These are phyloP conservation scores for Ceratosolen solmsi DNA, from an alignment of 1,140 invertebrate genomes.

Conservation along the genomic window DNA sequence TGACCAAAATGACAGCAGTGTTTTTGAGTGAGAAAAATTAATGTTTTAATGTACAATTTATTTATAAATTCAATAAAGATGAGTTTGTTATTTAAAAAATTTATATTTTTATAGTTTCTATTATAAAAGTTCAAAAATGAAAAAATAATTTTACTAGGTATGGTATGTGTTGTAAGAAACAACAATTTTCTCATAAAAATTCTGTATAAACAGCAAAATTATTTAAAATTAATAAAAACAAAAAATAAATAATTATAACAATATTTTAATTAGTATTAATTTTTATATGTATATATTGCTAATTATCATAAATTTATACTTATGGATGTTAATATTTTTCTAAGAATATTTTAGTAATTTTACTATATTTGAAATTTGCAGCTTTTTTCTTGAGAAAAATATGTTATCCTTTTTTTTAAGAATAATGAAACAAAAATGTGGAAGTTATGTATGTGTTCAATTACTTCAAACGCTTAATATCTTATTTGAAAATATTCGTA, in stretches of 20 bases:
- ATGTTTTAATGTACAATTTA: neutral
- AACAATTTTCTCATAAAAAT: too few relatives aligned
- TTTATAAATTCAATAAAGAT: neutral
- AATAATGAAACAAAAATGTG: conserved; percentile 98
- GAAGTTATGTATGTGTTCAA: conserved; percentile 97
- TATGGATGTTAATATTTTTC: too few relatives aligned
- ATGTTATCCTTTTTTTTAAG: conserved; percentile 98
- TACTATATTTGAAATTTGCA: conserved; percentile 72
- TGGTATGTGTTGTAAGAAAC: too few relatives aligned
- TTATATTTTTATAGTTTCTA: neutral
- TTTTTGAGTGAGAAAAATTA: conserved; percentile 92
- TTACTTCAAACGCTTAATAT: conserved; percentile 98
- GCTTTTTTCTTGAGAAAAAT: conserved; percentile 99
- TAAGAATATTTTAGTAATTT: too few relatives aligned
- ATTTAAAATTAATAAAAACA: neutral
- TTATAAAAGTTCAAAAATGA: neutral
- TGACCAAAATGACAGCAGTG: conserved; percentile 99
- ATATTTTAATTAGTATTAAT: neutral
- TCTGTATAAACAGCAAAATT: too few relatives aligned
- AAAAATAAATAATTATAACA: neutral
- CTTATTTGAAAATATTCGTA: conserved; percentile 98
- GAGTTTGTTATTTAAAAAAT: neutral
- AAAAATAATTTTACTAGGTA: neutral
- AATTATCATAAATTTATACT: too few relatives aligned
- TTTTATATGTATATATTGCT: conserved; percentile 28